Percentiles rank a stretch among this genome's conserved stretches.
Evolutionary conservation across 2,113 vertebrate species (phyloP).

Genomic region (Chrysochloris asiatica): DNA sequence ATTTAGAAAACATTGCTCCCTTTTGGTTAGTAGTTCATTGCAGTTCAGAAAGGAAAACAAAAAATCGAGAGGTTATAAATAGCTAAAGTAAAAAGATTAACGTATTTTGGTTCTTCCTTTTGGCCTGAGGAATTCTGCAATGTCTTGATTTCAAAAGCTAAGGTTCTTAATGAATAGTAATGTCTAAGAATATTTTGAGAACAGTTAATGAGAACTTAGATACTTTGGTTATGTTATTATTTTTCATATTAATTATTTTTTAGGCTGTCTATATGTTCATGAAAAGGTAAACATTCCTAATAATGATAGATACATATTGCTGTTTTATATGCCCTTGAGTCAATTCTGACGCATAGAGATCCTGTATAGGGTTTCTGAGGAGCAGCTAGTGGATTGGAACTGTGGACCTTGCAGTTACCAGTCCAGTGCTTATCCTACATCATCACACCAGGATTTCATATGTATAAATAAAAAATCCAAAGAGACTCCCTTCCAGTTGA

Average conservation of each 20-base stretch:
- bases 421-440: too few relatives aligned
- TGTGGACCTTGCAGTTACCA: too few relatives aligned
- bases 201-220: background rate
- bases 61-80: slow-evolving; percentile 8
- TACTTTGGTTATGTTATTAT: background rate
- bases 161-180: background rate
- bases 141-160: background rate
- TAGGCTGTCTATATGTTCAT: background rate
- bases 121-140: background rate
- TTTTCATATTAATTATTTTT: slow-evolving; percentile 1
- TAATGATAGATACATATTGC: background rate
- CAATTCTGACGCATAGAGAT: too few relatives aligned
- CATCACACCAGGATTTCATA: too few relatives aligned
- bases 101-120: slow-evolving; percentile 25
- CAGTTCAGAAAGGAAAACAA: slow-evolving; percentile 42
- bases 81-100: slow-evolving; percentile 7
- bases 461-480: too few relatives aligned
- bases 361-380: too few relatives aligned
- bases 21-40: slow-evolving; percentile 15
- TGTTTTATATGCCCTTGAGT: too few relatives aligned
- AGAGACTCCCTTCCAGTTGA: too few relatives aligned
- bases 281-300: background rate
- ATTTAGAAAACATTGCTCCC: background rate
- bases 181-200: background rate
- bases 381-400: too few relatives aligned